Evolutionary conservation across 2,888 invertebrate species (phyloP).

Genomic region (Tubulanus polymorphus): DNA sequence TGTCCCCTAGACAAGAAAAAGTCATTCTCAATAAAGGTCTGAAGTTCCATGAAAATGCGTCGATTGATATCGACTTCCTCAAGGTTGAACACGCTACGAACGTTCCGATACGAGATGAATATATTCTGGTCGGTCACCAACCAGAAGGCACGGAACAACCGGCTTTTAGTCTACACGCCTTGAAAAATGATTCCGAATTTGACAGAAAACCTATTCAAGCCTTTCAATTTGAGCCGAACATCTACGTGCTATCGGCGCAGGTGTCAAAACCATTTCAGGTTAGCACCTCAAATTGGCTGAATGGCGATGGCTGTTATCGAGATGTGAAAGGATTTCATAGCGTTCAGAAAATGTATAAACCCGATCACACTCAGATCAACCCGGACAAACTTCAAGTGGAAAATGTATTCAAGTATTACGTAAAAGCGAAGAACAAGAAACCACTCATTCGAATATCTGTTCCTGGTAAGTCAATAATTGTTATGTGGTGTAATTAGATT

Average conservation of each 20-base stretch:
- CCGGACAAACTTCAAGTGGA: slow-evolving; percentile 18
- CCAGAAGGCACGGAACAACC: slow-evolving; percentile 17
- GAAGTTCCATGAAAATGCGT: slow-evolving; percentile 18
- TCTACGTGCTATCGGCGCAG: slow-evolving; percentile 24
- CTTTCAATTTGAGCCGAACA: slow-evolving; percentile 12
- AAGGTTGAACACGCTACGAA: slow-evolving; percentile 27
- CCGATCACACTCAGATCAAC: slow-evolving; percentile 24
- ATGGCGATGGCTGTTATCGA: slow-evolving; percentile 33
- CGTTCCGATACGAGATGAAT: slow-evolving; percentile 31
- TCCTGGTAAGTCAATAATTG: slow-evolving; percentile 36
- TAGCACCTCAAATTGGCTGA: slow-evolving; percentile 30
- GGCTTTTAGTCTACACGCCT: slow-evolving; percentile 26
- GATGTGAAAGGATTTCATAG: slow-evolving; percentile 22
- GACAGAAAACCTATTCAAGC: slow-evolving; percentile 10
- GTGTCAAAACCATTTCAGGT: slow-evolving; percentile 42
- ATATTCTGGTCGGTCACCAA: slow-evolving; percentile 37
- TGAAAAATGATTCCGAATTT: slow-evolving; percentile 28
- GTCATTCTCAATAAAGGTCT: slow-evolving; percentile 10
- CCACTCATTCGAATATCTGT: slow-evolving; percentile 39
- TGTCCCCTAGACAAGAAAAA: neutral
- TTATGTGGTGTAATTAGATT: too few species aligned
- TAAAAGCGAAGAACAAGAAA: slow-evolving; percentile 24
- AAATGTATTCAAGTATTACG: slow-evolving; percentile 27
- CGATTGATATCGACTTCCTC: slow-evolving; percentile 28
- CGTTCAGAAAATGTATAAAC: slow-evolving; percentile 30